Conservation (phyloP, 2,888 invertebrate genomes). For the Osmoderma eremita region DNA sequence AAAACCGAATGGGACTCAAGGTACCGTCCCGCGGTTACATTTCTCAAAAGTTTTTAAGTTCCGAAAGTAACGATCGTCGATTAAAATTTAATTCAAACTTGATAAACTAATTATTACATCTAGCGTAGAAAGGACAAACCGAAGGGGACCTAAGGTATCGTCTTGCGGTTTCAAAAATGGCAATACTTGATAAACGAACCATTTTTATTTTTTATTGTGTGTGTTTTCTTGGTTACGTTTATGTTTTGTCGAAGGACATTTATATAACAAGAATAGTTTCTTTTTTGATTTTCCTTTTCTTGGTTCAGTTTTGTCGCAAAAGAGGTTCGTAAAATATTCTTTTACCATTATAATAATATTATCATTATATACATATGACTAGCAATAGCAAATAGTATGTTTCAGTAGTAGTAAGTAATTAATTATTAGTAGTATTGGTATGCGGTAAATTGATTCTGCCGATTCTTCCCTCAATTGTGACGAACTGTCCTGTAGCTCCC, state of each 20-base stretch:
- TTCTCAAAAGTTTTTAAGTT: too few species aligned
- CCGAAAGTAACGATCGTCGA: too few species aligned
- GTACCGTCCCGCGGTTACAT: constrained; percentile 9
- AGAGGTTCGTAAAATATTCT: constrained; percentile 47
- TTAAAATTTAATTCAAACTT: too few species aligned
- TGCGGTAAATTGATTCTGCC: too few species aligned
- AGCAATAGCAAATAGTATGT: constrained; percentile 37
- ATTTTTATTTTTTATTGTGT: too few species aligned
- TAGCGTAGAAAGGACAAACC: too few species aligned
- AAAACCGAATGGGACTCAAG: neutral
- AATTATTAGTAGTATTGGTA: constrained; percentile 45
- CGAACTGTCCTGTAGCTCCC: too few species aligned
- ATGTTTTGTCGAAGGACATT: constrained; percentile 22
- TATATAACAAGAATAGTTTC: constrained; percentile 43
- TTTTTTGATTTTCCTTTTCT: too few species aligned
- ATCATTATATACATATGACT: constrained; percentile 58
- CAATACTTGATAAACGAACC: neutral
- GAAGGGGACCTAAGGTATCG: neutral
- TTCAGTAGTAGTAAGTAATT: constrained; percentile 7
- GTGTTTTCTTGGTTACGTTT: too few species aligned
- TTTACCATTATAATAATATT: constrained; percentile 21
- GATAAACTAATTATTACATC: too few species aligned
- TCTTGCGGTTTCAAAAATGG: neutral
- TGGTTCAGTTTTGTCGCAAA: constrained; percentile 39
- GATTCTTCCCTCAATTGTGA: too few species aligned